Conservation (phyloP, 53 echinoderm and acorn worm species). For the Echinometra lucunter region DNA sequence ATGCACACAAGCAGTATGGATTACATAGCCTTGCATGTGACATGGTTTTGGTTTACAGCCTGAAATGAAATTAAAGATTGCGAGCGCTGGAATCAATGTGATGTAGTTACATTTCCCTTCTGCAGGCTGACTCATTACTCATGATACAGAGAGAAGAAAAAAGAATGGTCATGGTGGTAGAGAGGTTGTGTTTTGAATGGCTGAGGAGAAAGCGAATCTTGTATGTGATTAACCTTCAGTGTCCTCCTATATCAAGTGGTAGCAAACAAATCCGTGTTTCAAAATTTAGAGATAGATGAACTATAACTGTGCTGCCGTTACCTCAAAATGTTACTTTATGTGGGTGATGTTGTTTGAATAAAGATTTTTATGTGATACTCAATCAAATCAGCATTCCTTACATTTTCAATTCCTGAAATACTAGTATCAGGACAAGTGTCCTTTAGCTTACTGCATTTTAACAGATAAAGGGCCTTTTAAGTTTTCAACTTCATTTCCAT, state of each 20-base stretch:
- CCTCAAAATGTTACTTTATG: not conserved
- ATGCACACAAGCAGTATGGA: slow-evolving; percentile 3
- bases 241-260: not conserved
- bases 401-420: too few species aligned
- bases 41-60: slow-evolving; percentile 35
- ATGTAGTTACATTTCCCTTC: slow-evolving; percentile 35
- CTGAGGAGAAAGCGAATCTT: not conserved
- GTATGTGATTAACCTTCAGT: slow-evolving; percentile 36
- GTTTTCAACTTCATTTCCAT: too few species aligned
- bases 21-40: not conserved
- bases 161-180: not conserved
- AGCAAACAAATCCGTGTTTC: not conserved
- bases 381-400: too few species aligned
- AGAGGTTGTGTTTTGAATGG: not conserved
- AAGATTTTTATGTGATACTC: too few species aligned
- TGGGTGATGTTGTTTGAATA: too few species aligned
- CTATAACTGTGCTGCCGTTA: not conserved
- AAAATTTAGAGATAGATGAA: not conserved
- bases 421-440: too few species aligned
- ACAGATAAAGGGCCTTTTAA: too few species aligned
- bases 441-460: too few species aligned
- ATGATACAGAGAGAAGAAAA: not conserved
- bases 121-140: not conserved
- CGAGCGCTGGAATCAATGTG: not conserved
- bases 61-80: slow-evolving; percentile 26